Percentiles rank a stretch among this genome's conserved stretches.
Conservation (phyloP, 2,797 vertebrate genomes). For the Odontamblyopus rebecca region DNA sequence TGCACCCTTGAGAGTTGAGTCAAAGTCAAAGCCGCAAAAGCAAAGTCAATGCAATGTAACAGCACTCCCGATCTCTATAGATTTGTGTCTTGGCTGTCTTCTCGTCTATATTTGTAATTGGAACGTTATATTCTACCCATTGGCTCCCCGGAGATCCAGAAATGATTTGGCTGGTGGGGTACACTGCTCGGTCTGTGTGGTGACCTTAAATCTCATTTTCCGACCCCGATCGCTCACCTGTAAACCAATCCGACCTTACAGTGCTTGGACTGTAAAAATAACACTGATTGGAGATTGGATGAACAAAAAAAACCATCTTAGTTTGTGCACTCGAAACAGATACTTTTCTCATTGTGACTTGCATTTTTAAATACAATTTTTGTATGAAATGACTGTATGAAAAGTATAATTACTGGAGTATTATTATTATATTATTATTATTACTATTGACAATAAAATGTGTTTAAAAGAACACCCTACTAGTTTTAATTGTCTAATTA, state of each 20-base stretch:
- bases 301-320: slow-evolving; percentile 26
- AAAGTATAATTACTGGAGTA: not conserved
- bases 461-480: no score
- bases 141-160: slow-evolving; percentile 34
- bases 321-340: slow-evolving; percentile 19
- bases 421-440: no score
- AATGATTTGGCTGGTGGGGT: slow-evolving; percentile 47
- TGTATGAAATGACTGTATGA: no score
- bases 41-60: slow-evolving; percentile 53
- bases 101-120: slow-evolving; percentile 47
- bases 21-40: slow-evolving; percentile 50
- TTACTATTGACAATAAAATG: no score
- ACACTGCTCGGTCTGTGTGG: slow-evolving; percentile 34
- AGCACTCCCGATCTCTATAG: slow-evolving; percentile 43
- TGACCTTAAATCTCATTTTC: slow-evolving; percentile 72
- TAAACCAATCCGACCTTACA: slow-evolving; percentile 59
- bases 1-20: slow-evolving; percentile 24
- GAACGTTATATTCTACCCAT: slow-evolving; percentile 41
- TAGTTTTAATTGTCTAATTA: no score
- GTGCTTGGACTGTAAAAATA: slow-evolving; percentile 66
- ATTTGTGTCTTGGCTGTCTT: slow-evolving; percentile 41
- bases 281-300: slow-evolving; percentile 52
- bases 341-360: slow-evolving; percentile 17
- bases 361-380: not conserved
- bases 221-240: slow-evolving; percentile 63